These are phyloP conservation scores for Ariolimax columbianus DNA, from an alignment of 2,888 invertebrate genomes.

Conservation along the genomic window DNA sequence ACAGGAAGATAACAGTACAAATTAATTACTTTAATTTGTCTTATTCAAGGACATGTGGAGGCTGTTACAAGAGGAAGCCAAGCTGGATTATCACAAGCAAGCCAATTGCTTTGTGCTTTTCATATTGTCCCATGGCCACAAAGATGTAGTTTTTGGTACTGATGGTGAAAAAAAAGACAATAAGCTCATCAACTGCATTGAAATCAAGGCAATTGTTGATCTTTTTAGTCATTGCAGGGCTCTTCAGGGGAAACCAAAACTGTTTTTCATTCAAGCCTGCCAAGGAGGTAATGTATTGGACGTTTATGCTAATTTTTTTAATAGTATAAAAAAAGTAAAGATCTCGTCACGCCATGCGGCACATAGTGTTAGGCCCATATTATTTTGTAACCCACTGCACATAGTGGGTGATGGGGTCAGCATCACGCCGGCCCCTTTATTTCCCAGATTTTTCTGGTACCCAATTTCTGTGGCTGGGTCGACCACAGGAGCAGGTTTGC, in stretches of 20 bases:
- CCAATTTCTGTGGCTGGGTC: no score
- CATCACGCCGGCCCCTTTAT: no score
- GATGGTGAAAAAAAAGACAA: conserved; percentile 5
- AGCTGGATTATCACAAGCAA: not conserved
- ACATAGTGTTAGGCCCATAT: no score
- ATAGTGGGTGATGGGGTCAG: no score
- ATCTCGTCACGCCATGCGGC: no score
- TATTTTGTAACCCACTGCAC: no score
- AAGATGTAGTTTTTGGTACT: conserved; percentile 38
- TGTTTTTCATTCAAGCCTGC: conserved; percentile 56
- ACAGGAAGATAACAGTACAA: no score
- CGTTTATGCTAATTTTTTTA: not conserved
- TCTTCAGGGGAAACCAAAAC: conserved; percentile 53
- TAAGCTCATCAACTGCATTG: not conserved
- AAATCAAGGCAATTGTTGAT: conserved; percentile 27
- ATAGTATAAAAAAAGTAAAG: no score
- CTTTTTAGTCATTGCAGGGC: not conserved
- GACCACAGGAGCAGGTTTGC: no score
- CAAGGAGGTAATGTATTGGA: conserved; percentile 51
- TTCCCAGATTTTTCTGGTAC: no score
- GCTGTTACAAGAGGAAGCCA: not conserved
- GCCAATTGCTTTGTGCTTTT: conserved; percentile 36
- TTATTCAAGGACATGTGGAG: not conserved
- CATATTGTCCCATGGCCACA: conserved; percentile 34
- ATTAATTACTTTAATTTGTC: not conserved